Percentiles rank a stretch among this genome's conserved stretches.
These are phyloP conservation scores for Larimichthys crocea DNA, from an alignment of 2,113 vertebrate genomes.

Conservation along the genomic window DNA sequence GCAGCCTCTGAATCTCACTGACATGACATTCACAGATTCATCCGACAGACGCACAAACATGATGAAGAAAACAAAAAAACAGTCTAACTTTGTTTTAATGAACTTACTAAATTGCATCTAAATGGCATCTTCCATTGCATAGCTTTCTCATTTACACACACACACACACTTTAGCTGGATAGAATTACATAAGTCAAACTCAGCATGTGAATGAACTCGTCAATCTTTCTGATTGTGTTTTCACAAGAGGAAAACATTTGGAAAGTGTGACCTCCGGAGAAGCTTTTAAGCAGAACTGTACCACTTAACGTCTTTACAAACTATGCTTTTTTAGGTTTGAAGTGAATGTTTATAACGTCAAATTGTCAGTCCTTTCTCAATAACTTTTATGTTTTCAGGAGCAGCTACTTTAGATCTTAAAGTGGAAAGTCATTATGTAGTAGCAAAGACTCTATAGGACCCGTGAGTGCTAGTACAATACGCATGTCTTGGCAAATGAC, in stretches of 20 bases:
- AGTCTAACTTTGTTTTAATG: constrained; percentile 4
- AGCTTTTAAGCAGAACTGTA: neutral
- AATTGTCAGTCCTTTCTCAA: neutral
- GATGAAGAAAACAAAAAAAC: neutral
- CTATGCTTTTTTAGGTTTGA: neutral
- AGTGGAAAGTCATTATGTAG: constrained; percentile 8
- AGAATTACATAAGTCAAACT: constrained; percentile 1
- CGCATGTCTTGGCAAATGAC: constrained; percentile 9
- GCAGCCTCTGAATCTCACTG: neutral
- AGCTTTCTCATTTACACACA: constrained; percentile 8
- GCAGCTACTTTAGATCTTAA: neutral
- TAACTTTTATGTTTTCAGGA: neutral
- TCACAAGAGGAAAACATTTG: neutral
- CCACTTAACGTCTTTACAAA: neutral
- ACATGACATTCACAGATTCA: constrained; percentile 4
- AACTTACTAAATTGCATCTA: constrained; percentile 27
- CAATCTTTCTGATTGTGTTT: constrained; percentile 43
- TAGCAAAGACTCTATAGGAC: constrained; percentile 9
- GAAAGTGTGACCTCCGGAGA: neutral
- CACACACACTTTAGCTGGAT: neutral
- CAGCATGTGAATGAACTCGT: constrained; percentile 22
- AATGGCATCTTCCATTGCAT: constrained; percentile 21
- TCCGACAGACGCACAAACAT: neutral
- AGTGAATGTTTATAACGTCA: neutral
- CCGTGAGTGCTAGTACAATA: neutral